phyloP scores from a whole-genome alignment of 2,888 invertebrate genomes.

The Cacoxenus indagator region DNA sequence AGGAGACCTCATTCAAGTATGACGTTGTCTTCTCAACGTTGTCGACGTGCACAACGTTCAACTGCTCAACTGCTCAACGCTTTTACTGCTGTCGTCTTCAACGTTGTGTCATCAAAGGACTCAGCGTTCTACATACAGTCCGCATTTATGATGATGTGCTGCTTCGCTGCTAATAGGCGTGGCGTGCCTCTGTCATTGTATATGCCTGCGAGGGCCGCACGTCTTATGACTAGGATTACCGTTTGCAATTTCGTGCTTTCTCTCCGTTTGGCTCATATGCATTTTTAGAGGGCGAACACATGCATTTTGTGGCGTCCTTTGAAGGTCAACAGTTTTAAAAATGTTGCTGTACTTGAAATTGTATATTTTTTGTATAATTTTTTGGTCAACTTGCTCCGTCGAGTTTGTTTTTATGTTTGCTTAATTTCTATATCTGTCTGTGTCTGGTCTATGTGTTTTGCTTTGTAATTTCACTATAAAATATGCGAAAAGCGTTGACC shows the following conservation, averaged over 20 bases:
- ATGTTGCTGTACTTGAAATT: conserved; percentile 3
- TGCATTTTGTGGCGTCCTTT: conserved; percentile 11
- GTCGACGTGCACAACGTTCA: no score
- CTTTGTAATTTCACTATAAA: conserved; percentile 15
- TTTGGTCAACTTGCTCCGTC: background rate
- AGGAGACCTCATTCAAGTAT: conserved; percentile 9
- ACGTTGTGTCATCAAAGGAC: no score
- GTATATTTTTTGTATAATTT: background rate
- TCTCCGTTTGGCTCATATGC: background rate
- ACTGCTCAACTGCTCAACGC: no score
- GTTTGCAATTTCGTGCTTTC: background rate
- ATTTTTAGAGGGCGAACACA: background rate
- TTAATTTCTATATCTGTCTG: background rate
- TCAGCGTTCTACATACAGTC: no score
- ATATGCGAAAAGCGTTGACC: conserved; percentile 8
- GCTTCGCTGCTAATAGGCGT: no score
- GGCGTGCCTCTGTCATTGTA: background rate
- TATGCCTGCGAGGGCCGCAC: background rate
- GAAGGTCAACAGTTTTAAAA: conserved; percentile 11
- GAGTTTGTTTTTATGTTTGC: background rate
- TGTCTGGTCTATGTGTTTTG: conserved; percentile 21
- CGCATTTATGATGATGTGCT: no score
- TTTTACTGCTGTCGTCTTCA: no score
- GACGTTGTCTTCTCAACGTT: no score
- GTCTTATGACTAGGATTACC: conserved; percentile 16